Evolutionary conservation across 1,140 invertebrate genomes (phyloP).

Genomic region (Choristoneura fumiferana): DNA sequence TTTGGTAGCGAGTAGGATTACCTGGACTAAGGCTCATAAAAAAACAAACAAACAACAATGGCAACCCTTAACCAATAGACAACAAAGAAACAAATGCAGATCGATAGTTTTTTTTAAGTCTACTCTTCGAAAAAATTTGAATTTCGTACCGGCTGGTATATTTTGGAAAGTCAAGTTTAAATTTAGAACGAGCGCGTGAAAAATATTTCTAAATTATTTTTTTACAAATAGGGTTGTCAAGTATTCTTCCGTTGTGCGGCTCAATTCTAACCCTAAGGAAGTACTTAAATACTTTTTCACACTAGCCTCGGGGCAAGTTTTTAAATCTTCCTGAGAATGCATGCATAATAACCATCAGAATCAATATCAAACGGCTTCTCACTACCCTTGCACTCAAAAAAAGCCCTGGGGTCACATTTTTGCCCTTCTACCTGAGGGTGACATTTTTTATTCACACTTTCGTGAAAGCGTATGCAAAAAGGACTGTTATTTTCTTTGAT

Average conservation of each 20-base stretch:
- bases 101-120: too few species aligned
- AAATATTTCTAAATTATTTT: background rate
- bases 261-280: constrained; percentile 53
- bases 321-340: constrained; percentile 73
- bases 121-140: background rate
- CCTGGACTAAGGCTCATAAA: constrained; percentile 67
- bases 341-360: constrained; percentile 70
- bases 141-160: background rate
- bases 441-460: constrained; percentile 77
- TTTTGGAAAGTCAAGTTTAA: too few species aligned
- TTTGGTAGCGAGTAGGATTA: constrained; percentile 58
- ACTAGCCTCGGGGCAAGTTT: constrained; percentile 55
- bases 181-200: constrained; percentile 7
- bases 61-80: constrained; percentile 34
- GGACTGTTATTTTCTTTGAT: constrained; percentile 72
- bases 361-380: constrained; percentile 54
- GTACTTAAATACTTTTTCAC: constrained; percentile 43
- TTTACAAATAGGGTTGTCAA: constrained; percentile 9
- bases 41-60: constrained; percentile 66
- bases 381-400: constrained; percentile 65
- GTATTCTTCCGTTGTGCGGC: constrained; percentile 42
- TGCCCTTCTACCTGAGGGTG: constrained; percentile 70
- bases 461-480: constrained; percentile 73
- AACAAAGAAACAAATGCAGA: constrained; percentile 17
- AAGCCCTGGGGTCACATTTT: constrained; percentile 45